phyloP scores from a whole-genome alignment of 2,113 vertebrate species.

The Mola mola region DNA sequence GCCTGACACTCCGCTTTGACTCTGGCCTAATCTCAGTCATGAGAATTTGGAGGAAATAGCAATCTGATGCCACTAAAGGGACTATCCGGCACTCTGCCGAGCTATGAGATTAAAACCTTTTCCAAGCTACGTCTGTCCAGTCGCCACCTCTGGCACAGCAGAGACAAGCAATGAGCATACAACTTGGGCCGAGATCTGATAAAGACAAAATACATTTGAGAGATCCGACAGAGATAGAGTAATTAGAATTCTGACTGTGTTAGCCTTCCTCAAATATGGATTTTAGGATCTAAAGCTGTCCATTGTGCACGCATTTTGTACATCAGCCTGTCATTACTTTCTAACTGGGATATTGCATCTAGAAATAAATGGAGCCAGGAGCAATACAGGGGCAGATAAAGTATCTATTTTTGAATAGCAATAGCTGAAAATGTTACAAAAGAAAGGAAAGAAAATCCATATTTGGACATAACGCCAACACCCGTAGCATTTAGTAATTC shows the following conservation, averaged over 20 bases:
- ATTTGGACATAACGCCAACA: neutral
- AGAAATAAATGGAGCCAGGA: neutral
- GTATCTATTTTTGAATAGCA: neutral
- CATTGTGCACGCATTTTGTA: too few species aligned
- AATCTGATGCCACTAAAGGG: slow-evolving; percentile 39
- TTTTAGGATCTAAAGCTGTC: too few species aligned
- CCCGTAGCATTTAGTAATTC: neutral
- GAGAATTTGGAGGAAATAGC: slow-evolving; percentile 24
- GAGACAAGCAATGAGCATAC: slow-evolving; percentile 31
- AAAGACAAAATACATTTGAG: slow-evolving; percentile 37
- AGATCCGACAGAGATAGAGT: slow-evolving; percentile 29
- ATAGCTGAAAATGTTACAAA: neutral
- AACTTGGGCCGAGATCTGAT: slow-evolving; percentile 50
- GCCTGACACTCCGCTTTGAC: slow-evolving; percentile 17
- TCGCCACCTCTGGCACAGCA: slow-evolving; percentile 35
- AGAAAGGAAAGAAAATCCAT: neutral
- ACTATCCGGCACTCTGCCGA: slow-evolving; percentile 42
- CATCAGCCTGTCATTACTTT: too few species aligned
- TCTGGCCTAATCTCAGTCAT: slow-evolving; percentile 25
- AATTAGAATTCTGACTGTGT: slow-evolving; percentile 11
- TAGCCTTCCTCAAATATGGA: too few species aligned
- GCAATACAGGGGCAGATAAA: slow-evolving; percentile 1
- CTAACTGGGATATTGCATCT: too few species aligned
- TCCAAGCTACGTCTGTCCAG: slow-evolving; percentile 20
- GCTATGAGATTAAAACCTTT: slow-evolving; percentile 39